Evolutionary conservation across 2,113 vertebrate species (phyloP).

Genomic region (Platysternon megacephalum): DNA sequence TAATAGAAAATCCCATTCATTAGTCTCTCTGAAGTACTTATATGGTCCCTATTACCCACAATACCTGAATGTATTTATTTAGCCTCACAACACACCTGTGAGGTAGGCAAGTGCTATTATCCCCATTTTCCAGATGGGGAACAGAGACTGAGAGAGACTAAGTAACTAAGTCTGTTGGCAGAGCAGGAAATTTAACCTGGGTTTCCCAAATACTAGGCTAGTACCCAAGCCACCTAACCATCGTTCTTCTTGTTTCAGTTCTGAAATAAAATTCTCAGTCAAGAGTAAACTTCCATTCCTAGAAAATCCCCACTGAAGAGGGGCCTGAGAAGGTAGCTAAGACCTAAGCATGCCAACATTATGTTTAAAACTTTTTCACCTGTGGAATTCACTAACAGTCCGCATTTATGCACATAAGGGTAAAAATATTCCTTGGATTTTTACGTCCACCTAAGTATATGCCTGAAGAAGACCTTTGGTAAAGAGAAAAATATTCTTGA

Average conservation of each 20-base stretch:
- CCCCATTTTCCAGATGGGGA: background rate
- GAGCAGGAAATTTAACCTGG: background rate
- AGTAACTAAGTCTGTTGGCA: background rate
- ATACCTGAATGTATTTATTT: background rate
- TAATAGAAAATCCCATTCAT: background rate
- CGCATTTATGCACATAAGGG: too few species aligned
- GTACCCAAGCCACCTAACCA: background rate
- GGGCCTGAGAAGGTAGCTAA: background rate
- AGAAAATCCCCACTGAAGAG: background rate
- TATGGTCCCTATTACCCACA: background rate
- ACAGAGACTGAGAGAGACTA: background rate
- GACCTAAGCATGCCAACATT: background rate
- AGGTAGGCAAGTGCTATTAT: background rate
- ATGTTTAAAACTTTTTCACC: background rate
- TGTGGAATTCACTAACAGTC: too few species aligned
- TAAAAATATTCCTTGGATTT: too few species aligned
- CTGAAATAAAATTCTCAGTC: too few species aligned
- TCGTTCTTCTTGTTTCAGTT: background rate
- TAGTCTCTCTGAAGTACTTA: background rate
- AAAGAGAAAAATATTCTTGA: too few species aligned
- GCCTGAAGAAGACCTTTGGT: too few species aligned
- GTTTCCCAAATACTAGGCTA: background rate
- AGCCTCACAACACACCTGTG: background rate
- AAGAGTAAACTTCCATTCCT: too few species aligned
- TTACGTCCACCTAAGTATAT: too few species aligned